Evolutionary conservation across 2,797 vertebrate species (phyloP).

Genomic region (Gymnocypris eckloni): DNA sequence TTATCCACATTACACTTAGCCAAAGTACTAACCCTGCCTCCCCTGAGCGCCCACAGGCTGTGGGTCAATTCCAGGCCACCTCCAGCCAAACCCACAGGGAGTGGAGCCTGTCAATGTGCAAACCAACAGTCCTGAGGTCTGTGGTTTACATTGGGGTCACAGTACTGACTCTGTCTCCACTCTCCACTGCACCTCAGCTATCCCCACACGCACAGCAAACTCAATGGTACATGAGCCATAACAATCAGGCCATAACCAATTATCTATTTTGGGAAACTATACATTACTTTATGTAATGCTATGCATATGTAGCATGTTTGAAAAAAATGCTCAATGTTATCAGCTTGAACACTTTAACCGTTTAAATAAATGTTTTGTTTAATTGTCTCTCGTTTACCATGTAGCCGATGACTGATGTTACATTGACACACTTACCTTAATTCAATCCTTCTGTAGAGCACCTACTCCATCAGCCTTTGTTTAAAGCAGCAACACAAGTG

Average conservation of each 20-base stretch:
- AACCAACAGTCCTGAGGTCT: conserved; percentile 70
- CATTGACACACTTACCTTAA: neutral
- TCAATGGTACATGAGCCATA: conserved; percentile 33
- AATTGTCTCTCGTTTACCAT: neutral
- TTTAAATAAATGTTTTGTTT: neutral
- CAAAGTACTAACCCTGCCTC: conserved; percentile 58
- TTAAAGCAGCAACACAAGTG: conserved; percentile 16
- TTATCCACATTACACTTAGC: conserved; percentile 49
- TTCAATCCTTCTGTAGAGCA: conserved; percentile 27
- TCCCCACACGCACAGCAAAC: neutral
- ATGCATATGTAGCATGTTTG: neutral
- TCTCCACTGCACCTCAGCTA: conserved; percentile 45
- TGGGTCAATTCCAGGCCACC: conserved; percentile 73
- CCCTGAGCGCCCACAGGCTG: conserved; percentile 65
- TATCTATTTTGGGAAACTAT: neutral
- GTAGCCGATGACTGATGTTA: neutral
- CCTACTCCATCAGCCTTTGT: conserved; percentile 45
- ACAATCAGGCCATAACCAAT: conserved; percentile 31
- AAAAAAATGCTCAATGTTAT: neutral
- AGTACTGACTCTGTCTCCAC: conserved; percentile 69
- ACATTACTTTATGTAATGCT: neutral
- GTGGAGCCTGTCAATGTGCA: conserved; percentile 75
- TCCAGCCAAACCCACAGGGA: conserved; percentile 68
- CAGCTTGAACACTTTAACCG: neutral
- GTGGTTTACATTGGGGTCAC: conserved; percentile 69